Conservation (phyloP, 2,888 invertebrate genomes). For the Esperia sulphurella region DNA sequence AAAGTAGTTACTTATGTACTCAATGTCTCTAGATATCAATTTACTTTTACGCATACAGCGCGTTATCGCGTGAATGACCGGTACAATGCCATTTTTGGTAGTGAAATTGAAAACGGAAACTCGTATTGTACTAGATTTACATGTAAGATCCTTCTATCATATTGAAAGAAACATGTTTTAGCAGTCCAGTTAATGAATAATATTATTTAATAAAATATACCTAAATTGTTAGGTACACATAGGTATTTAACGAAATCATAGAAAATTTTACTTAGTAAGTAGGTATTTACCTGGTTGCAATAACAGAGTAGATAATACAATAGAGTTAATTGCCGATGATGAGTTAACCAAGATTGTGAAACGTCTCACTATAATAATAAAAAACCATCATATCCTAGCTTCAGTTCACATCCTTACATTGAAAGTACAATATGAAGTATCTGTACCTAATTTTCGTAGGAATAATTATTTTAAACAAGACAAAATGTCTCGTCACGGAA, state of each 20-base stretch:
- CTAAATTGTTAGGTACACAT: background rate
- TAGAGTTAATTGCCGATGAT: constrained; percentile 32
- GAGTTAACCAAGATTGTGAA: constrained; percentile 38
- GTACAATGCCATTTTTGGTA: too few relatives aligned
- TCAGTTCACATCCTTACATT: constrained; percentile 28
- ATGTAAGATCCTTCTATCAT: too few relatives aligned
- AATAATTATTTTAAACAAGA: constrained; percentile 16
- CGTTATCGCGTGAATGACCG: too few relatives aligned
- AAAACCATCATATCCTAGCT: constrained; percentile 22
- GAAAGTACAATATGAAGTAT: constrained; percentile 35
- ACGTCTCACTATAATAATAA: constrained; percentile 40
- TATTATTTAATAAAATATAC: background rate
- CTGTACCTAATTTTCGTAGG: constrained; percentile 16
- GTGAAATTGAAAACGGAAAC: too few relatives aligned
- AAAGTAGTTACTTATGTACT: too few relatives aligned
- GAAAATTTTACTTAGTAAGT: background rate
- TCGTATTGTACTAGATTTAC: too few relatives aligned
- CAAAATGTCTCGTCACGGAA: constrained; percentile 15
- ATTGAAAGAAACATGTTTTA: too few relatives aligned
- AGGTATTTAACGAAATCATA: background rate
- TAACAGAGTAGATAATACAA: background rate
- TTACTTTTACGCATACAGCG: too few relatives aligned
- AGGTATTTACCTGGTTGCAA: too few relatives aligned
- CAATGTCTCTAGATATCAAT: too few relatives aligned
- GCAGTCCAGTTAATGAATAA: too few relatives aligned